Conservation (phyloP, 2,113 vertebrate genomes). For the Bostrychus sinensis region DNA sequence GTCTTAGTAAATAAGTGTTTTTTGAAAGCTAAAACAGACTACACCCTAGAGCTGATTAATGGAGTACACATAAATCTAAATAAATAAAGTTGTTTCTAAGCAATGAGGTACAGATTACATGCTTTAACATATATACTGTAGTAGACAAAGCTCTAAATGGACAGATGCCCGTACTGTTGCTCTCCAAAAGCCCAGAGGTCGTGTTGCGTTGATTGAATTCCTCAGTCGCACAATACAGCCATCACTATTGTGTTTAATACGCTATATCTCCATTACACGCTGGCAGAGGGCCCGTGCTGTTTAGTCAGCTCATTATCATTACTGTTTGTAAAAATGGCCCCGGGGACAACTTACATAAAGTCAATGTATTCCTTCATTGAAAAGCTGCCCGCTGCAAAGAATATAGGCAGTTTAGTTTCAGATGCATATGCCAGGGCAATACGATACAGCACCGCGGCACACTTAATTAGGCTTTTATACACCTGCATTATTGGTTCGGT, state of each 20-base stretch:
- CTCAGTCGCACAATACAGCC: neutral
- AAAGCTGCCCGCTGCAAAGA: slow-evolving; percentile 1
- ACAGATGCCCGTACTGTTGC: too few species aligned
- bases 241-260: neutral
- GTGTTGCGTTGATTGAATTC: neutral
- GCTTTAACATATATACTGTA: too few species aligned
- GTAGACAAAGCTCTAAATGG: too few species aligned
- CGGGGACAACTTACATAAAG: slow-evolving; percentile 29
- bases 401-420: neutral
- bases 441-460: neutral
- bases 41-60: too few species aligned
- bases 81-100: too few species aligned
- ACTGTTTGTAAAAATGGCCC: slow-evolving; percentile 23
- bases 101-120: too few species aligned
- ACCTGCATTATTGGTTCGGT: neutral
- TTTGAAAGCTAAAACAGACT: too few species aligned
- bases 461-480: neutral
- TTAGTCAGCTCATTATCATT: slow-evolving; percentile 34
- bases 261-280: neutral
- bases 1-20: too few species aligned
- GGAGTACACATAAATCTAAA: too few species aligned
- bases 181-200: neutral
- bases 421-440: neutral
- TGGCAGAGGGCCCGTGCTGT: slow-evolving; percentile 21
- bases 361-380: slow-evolving; percentile 7